Base-by-base conservation (phyloP, 2,113 vertebrate species). In the Paracanthobrama guichenoti region DNA sequence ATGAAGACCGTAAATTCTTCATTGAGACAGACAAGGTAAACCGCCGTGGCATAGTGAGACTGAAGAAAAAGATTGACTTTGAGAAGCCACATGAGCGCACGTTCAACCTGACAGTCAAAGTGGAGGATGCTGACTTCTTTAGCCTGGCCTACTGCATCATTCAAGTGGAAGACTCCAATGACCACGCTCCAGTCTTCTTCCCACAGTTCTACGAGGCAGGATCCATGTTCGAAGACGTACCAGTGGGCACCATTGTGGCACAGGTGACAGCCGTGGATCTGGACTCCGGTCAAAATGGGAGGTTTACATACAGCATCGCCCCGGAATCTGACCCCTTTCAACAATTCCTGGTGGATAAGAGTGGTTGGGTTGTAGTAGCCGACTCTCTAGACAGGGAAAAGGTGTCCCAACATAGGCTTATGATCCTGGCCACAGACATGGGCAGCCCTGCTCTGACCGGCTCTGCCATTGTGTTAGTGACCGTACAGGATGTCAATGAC, bases 91-190 rank as follows among this genome's bases (percentile, higher is more conserved):
- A 95, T 0, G 96, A 97, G 87, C 93, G 96, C 42, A 92, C 91
- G 0, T 97, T 97, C 90, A 97, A 97, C 82, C 89, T 97, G 87
- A 97, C 96, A 0, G 79, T 97, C 85, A 96, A 96, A 91, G 96
- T 93, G 0, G 96, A 97, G 79, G 96, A 97, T 60, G 90, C 92
- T 1, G 94, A 96, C 84, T 97, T 96, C 90, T 96, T 93, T 88
- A 95, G 92, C 86, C 82, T 94, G 0, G 69, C 95, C 64, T 89
- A 94, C 88, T 97, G 95, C 0, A 91, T 97, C 8, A 91, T 97
- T 71, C 96, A 96, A 69, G 96, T 97, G 79, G 95, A 96, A 22
- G 96, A 97, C 82, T 91, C 93, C 26, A 97, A 97, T 8, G 96
- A 97, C 85, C 95, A 97, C 1, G 89, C 94, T 18, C 96, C 96